These are phyloP conservation scores for Propithecus deckenii DNA, from an alignment of 2,797 vertebrate species.

Conservation along the genomic window DNA sequence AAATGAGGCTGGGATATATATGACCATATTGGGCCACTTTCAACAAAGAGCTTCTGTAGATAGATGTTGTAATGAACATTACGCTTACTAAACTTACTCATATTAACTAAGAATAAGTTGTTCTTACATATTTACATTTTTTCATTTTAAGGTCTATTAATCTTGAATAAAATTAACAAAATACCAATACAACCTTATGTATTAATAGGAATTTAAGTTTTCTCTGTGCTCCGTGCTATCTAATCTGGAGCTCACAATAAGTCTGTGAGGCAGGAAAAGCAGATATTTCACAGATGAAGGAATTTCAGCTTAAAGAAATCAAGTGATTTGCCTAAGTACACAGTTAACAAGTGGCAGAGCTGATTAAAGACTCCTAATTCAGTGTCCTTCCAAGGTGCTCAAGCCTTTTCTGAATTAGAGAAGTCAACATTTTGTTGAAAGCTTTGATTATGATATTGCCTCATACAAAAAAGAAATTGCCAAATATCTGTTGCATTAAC, in stretches of 20 bases:
- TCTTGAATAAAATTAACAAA: background rate
- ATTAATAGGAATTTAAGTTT: background rate
- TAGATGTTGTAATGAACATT: background rate
- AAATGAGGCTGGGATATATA: background rate
- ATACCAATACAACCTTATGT: background rate
- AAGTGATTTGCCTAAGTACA: background rate
- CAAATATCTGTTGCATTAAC: background rate
- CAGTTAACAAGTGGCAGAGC: background rate
- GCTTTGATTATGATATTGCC: background rate
- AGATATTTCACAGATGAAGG: background rate
- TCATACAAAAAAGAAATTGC: background rate
- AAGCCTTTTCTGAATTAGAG: background rate
- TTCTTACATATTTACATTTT: background rate
- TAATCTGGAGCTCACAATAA: background rate
- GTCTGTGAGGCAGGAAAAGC: background rate
- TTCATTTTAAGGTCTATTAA: background rate
- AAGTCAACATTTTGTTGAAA: constrained; percentile 1
- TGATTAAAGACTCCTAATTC: background rate
- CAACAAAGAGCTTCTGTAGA: background rate
- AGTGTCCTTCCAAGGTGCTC: background rate
- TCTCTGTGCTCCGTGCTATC: background rate
- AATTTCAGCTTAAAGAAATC: background rate
- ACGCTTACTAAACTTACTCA: background rate
- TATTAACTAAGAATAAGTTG: background rate
- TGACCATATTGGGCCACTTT: background rate